Evolutionary conservation across 35 echinoderm and acorn worm species (phyloP).

Genomic region (Apostichopus californicus): DNA sequence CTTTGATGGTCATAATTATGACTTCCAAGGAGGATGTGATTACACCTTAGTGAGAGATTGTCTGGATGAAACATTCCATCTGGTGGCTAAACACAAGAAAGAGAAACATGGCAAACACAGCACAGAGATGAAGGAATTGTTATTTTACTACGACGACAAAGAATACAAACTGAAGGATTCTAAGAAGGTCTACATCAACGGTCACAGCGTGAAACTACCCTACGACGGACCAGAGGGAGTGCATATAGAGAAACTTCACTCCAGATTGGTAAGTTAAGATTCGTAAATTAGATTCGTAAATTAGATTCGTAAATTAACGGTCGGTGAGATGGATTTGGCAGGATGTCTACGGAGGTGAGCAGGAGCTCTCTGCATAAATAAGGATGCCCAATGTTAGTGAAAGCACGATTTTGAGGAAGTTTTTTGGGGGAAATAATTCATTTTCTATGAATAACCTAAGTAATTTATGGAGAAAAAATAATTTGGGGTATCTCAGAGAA

Average conservation of each 20-base stretch:
- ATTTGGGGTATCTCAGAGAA: too few species aligned
- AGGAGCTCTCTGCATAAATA: too few species aligned
- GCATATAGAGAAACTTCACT: slow-evolving; percentile 30
- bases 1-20: slow-evolving; percentile 68
- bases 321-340: too few species aligned
- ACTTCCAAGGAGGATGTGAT: slow-evolving; percentile 78
- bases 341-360: too few species aligned
- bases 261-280: background rate
- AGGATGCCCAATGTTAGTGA: too few species aligned
- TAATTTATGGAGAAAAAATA: too few species aligned
- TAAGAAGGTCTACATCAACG: slow-evolving; percentile 31
- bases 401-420: too few species aligned
- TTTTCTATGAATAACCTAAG: too few species aligned
- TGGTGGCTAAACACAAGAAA: slow-evolving; percentile 47
- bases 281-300: too few species aligned
- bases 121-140: slow-evolving; percentile 28
- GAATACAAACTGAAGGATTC: slow-evolving; percentile 40
- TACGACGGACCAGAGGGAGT: slow-evolving; percentile 3
- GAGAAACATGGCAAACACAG: slow-evolving; percentile 22
- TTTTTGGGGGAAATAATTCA: too few species aligned
- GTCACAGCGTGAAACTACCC: slow-evolving; percentile 13
- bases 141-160: slow-evolving; percentile 33
- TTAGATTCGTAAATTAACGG: too few species aligned
- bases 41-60: slow-evolving; percentile 85
- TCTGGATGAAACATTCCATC: slow-evolving; percentile 9